Base-by-base conservation (phyloP, 2,888 invertebrate species). In the Epinotia brunnichana region DNA sequence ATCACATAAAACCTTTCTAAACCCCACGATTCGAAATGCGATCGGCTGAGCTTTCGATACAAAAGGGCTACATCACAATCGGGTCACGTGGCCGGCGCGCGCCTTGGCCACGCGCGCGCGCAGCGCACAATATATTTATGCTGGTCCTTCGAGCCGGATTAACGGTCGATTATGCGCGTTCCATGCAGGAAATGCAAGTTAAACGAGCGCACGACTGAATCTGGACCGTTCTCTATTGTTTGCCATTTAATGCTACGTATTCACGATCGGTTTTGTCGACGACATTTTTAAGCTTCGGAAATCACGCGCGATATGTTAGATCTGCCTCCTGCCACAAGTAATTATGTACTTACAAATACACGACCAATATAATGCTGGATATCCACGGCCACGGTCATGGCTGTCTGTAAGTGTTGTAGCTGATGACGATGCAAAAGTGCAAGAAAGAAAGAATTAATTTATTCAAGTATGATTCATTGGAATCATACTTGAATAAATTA, bases 141-240 rank as follows among this genome's bases (percentile, higher is more conserved):
- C 82, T 84, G 84, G 86, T 89, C 89, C 88, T 89, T 83, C 85
- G 83, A 82, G 82, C 83, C 80, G 88, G 89, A 91, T 93, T 90
- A 91, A 91, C 89, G 89, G 90, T 87, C 87, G 87, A 91, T 91
- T 91, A 91, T 92, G 88, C 88, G 86, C 90, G 92, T 90, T 91
- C 91, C 87, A 90, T 91, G 87, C 89, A 90, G 90, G 89, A 90
- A 91, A 89, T 83, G 79, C 81, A 81, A 81, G 79, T 80, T 83
- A 83, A 87, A 85, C 85, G 84, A 84, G 77, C 83, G 79, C 88
- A 87, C 87, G 88, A 89, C 80, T 81, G 79, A 80, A 76, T 78
- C 75, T 79, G 75, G 77, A 78, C 78, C 77, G 77, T 77, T 81
- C 79, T 81, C 83, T 82, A 85, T 87, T 88, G 84, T 88, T 83